Evolutionary conservation across 1,140 invertebrate genomes (phyloP), one percentile per base, ranked within the genome.

Genomic region (Drosophila lini): DNA sequence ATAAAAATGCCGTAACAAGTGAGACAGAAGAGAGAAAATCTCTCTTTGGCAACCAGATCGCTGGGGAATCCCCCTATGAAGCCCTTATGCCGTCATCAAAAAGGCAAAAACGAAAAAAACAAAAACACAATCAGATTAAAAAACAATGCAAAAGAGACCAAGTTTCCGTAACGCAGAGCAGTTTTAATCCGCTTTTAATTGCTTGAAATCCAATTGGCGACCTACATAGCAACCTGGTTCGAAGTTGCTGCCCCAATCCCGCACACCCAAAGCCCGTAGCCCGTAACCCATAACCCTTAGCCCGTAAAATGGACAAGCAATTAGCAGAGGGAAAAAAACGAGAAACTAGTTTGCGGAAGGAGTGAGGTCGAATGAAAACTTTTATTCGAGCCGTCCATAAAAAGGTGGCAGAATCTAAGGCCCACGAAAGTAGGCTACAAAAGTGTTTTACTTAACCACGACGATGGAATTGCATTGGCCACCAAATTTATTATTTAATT

Each of bases 131-230:
- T 76, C 83, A 76, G 82, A 76, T 88, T 88, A 88, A 74, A 67
- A 60, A 77, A 77, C 44, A 82, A 61, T 65, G 65, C 45, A 57
- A 76, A 65, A 58, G 47, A 52, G 25, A 40, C 31, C 36, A 48
- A 68, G 41, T 77, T 77, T 48, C 74, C 63, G 63, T 60, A 64
- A 77, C 65, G 64, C 71, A 69, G 57, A 68, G 50, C 67, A 56
- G 58, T 52, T 78, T 83, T 89, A 88, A 88, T 83, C 84, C 80
- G 68, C 50, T 88, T 88, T 88, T 88, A 88, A 88, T 88, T 88
- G 84, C 80, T 68, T 84, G 50, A 83, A 88, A 88, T 89, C 83
- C 83, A 88, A 83, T 89, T 89, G 83, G 64, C 77, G 84, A 83
- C 84, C 84, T 68, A 83, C 77, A 80, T 74, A 65, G 58, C 52